Evolutionary conservation across 1,140 invertebrate genomes (phyloP).

Genomic region (Thrips palmi): DNA sequence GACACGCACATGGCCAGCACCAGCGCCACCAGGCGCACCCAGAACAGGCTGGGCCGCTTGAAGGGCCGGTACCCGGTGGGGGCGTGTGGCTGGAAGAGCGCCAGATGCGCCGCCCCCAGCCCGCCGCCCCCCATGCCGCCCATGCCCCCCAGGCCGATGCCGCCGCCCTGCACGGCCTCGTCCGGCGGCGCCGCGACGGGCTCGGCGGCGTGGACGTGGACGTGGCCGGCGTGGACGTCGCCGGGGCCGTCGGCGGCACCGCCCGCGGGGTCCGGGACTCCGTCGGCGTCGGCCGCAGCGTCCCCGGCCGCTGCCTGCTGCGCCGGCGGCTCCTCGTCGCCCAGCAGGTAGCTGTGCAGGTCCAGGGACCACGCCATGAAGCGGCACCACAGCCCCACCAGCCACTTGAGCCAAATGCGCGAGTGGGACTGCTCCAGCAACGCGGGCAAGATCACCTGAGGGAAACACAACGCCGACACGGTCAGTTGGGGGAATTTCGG

Average conservation of each 20-base stretch:
- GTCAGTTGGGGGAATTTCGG: background rate
- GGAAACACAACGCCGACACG: conserved; percentile 1
- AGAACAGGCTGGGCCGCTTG: conserved; percentile 63
- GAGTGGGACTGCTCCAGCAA: conserved; percentile 92
- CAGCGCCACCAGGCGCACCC: conserved; percentile 53
- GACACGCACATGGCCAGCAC: conserved; percentile 68
- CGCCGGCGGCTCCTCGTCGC: conserved; percentile 30
- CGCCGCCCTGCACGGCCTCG: conserved; percentile 16
- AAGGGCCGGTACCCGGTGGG: conserved; percentile 78
- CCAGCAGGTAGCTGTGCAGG: conserved; percentile 75
- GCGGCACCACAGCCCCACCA: conserved; percentile 77
- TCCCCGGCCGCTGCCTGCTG: conserved; percentile 21
- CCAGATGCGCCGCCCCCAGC: conserved; percentile 65
- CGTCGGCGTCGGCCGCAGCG: conserved; percentile 15
- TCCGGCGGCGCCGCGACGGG: conserved; percentile 15
- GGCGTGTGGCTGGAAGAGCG: conserved; percentile 55
- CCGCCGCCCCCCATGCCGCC: conserved; percentile 32
- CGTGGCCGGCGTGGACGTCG: conserved; percentile 9
- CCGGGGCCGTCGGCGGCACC: no score
- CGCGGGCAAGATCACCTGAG: conserved; percentile 78
- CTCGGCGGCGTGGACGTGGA: conserved; percentile 12
- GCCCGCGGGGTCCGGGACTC: conserved; percentile 10
- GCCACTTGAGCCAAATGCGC: conserved; percentile 73
- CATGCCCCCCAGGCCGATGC: conserved; percentile 20
- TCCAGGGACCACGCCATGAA: conserved; percentile 70